Conservation (phyloP, 2,888 invertebrate genomes). For the Didymodactylos carnosus region DNA sequence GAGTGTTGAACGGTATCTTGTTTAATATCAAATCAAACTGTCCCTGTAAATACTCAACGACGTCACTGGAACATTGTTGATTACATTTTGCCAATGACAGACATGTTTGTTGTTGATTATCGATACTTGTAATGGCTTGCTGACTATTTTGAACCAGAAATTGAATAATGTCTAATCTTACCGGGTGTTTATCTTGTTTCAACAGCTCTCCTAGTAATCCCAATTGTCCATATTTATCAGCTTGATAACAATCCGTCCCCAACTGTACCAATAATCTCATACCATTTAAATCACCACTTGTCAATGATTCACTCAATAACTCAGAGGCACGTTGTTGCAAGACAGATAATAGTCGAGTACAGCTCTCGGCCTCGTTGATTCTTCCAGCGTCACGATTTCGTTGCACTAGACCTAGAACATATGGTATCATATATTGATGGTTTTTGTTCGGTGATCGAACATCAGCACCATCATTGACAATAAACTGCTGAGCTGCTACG, state of each 20-base stretch:
- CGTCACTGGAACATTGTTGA: neutral
- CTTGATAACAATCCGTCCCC: neutral
- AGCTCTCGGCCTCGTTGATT: too few species aligned
- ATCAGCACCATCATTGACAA: too few species aligned
- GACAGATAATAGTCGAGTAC: too few species aligned
- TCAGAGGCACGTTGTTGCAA: too few species aligned
- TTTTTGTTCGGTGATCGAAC: too few species aligned
- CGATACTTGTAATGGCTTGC: neutral
- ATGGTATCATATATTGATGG: too few species aligned
- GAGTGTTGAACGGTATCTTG: neutral
- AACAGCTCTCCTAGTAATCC: neutral
- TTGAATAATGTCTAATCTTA: neutral
- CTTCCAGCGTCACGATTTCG: too few species aligned
- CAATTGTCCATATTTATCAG: neutral
- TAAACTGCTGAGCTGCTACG: too few species aligned
- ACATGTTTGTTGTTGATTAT: neutral
- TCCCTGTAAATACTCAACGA: neutral
- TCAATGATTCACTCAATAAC: too few species aligned
- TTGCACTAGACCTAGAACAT: too few species aligned
- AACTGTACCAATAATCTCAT: neutral
- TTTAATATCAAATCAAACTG: neutral
- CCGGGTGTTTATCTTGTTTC: neutral
- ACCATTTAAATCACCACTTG: neutral
- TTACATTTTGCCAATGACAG: neutral
- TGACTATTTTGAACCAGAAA: neutral